Evolutionary conservation across 2,113 vertebrate genomes (phyloP), one percentile per base, ranked within the genome.

Genomic region (Rhinogobius similis): DNA sequence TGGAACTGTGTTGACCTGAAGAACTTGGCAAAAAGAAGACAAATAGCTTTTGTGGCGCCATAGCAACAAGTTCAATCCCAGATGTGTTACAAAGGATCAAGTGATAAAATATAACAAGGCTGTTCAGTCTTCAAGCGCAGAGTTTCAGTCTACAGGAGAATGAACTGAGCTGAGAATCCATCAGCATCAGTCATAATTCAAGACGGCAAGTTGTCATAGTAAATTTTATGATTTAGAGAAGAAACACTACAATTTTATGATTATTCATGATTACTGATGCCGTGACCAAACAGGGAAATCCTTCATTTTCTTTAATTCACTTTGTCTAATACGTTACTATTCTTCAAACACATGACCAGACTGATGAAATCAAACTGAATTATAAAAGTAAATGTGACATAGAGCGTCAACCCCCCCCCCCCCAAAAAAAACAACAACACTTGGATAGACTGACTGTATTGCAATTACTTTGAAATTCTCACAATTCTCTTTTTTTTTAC

Each of bases 31-130:
- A 55, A 55, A 24, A 36, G 67, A 78, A 65, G 53, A 62, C 75
- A 75, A 77, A 81, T 79, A 71, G 67, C 61, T 77, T 78, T 68
- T 46, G 69, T 24, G 82, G 52, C 24, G 50, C 67, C 82, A 78
- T 79, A 59, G 76, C 76, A 87, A 87, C 86, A 87, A 88, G 78
- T 86, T 80, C 66, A 73, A 71, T 69, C 55, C 46, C 72, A 80
- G 70, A 82, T 72, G 66, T 76, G 20, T 43, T 3, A 2, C 59
- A 62, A 24, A 63, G 36, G 21, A 61, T 61, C 58, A 24, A 63
- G n/a, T 63, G 36, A 41, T 63, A 41, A 43, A 41, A 63, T 39
- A 63, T 20, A 62, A 59, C 64, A 64, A 38, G 61, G 12, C 56
- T 3, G 10, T 70, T 43, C 50, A 1, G 56, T 78, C 38, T 50